A percentile compares a stretch with the other conserved stretches of the same genome.
Conservation (phyloP, 2,113 vertebrate genomes). For the Apodemus speciosus region DNA sequence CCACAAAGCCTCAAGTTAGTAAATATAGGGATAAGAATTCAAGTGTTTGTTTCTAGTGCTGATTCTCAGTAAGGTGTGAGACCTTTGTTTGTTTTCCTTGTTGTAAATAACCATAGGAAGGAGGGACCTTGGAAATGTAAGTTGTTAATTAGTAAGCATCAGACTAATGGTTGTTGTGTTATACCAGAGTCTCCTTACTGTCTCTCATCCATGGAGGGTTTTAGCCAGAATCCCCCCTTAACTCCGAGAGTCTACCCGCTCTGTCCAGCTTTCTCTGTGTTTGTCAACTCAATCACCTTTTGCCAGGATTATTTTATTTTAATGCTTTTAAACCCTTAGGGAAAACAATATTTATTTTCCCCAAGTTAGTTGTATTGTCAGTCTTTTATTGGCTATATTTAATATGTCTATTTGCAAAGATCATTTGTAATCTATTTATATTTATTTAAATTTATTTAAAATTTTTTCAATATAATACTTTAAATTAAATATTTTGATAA, state of each 20-base stretch:
- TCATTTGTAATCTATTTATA: constrained; percentile 15
- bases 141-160: constrained; percentile 70
- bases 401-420: constrained; percentile 8
- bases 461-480: neutral
- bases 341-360: constrained; percentile 42
- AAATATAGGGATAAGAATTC: constrained; percentile 46
- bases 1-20: constrained; percentile 31
- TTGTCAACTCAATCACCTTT: constrained; percentile 4
- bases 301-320: constrained; percentile 24
- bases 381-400: constrained; percentile 19
- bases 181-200: constrained; percentile 42
- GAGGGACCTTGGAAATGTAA: constrained; percentile 70
- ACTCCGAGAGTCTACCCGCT: neutral
- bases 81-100: constrained; percentile 11
- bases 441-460: constrained; percentile 38
- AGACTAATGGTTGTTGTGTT: constrained; percentile 58
- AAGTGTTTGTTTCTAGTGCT: constrained; percentile 53
- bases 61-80: constrained; percentile 56
- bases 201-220: constrained; percentile 8
- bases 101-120: constrained; percentile 74
- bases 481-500: constrained; percentile 26
- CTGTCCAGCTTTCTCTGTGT: constrained; percentile 8
- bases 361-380: constrained; percentile 33
- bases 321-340: neutral
- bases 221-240: constrained; percentile 19